Base-by-base conservation (phyloP, 2,888 invertebrate species). In the Pheosia tremula region DNA sequence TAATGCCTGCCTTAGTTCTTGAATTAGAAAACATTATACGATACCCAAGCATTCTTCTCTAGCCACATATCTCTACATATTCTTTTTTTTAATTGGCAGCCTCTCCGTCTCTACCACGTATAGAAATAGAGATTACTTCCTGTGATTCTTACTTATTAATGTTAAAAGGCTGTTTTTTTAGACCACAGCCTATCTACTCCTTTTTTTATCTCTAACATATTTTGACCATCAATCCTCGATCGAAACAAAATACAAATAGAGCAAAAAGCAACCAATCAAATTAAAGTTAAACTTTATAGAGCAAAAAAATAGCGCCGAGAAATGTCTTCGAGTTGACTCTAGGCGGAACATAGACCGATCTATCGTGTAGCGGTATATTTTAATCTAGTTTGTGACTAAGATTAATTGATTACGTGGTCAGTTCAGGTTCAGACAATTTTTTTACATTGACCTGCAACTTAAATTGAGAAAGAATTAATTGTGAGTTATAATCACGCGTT, bases 331-430 rank as follows among this genome's bases (percentile, higher is more conserved):
- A 53, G 62, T 59, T 58, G 58, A 47, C 39, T 63, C 52, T 63
- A 13, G 52, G 54, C 38, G 9, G 43, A 57, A 66, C 49, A 61
- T 59, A 61, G 52, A 66, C 24, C 65, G 64, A 72, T 69, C 64
- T 67, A 71, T 63, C 56, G 53, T 56, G 49, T 77, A 80, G 59
- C 81, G 81, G 80, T 75, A 74, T 11, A 62, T 61, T 67, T 62
- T 71, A 75, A 77, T 75, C 74, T 73, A 70, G 70, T 79, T 79
- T 66, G 67, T 68, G 72, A 81, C 72, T 71, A 71, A 79, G 78
- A 79, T 82, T 79, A 79, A 81, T 81, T 77, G 75, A 78, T 75
- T 71, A 56, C 36, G 45, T 53, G 56, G 50, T 54, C 24, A 5
- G 36, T 9, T 6, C 13, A n/a, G 61, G 43, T 41, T 8, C 11